These are phyloP conservation scores for Orientallactaga bullata DNA, from an alignment of 2,113 vertebrate genomes.

Conservation along the genomic window DNA sequence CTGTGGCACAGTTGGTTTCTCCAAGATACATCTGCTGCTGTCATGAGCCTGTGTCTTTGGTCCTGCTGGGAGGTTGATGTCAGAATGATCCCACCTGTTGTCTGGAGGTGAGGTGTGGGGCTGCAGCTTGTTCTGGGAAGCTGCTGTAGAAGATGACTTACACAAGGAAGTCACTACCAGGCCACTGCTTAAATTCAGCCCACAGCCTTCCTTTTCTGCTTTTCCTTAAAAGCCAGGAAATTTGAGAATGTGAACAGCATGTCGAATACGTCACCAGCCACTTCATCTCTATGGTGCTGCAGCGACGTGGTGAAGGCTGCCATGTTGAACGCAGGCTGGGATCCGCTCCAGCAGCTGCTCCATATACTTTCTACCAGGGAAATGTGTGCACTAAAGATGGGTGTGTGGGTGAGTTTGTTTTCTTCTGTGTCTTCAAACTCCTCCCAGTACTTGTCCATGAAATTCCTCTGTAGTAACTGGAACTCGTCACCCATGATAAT, in stretches of 20 bases:
- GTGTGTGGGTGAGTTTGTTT: neutral
- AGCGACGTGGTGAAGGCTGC: constrained; percentile 91
- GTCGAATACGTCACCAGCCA: constrained; percentile 96
- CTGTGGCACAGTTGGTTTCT: neutral
- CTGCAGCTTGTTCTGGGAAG: constrained; percentile 75
- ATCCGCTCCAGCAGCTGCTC: constrained; percentile 93
- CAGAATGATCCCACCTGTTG: neutral
- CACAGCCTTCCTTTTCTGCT: constrained; percentile 96
- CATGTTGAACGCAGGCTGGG: constrained; percentile 95
- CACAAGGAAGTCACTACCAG: constrained; percentile 92
- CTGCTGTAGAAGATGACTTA: constrained; percentile 81
- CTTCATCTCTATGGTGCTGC: constrained; percentile 96
- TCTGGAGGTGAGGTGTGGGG: constrained; percentile 47
- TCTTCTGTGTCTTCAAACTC: neutral
- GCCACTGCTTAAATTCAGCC: constrained; percentile 91
- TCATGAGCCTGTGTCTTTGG: neutral
- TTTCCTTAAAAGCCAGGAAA: constrained; percentile 98
- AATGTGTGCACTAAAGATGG: constrained; percentile 86
- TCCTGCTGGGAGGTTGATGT: neutral
- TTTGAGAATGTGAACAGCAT: constrained; percentile 98
- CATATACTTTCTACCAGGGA: constrained; percentile 95
- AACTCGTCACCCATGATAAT: too few species aligned
- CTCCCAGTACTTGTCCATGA: neutral
- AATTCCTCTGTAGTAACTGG: too few species aligned
- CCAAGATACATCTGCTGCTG: neutral